phyloP scores from a whole-genome alignment of 1,140 invertebrate species.

The Drosophila nasuta region DNA sequence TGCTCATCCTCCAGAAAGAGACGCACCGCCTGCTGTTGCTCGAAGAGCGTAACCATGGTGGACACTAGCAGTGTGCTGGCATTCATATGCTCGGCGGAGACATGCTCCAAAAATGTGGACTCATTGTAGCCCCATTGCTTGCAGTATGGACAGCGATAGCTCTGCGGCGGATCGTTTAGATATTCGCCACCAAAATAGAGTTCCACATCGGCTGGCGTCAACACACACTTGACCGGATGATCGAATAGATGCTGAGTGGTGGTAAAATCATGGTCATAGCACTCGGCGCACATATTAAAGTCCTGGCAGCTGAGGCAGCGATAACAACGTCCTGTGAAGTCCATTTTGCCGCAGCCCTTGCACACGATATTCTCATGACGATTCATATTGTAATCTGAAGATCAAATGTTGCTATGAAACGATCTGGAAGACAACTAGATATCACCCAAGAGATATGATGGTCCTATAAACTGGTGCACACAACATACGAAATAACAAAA shows the following conservation, averaged over 20 bases:
- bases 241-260: slow-evolving; percentile 62
- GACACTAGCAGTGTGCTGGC: slow-evolving; percentile 64
- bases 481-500: slow-evolving; percentile 45
- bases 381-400: slow-evolving; percentile 51
- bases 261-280: slow-evolving; percentile 64
- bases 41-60: slow-evolving; percentile 66
- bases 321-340: slow-evolving; percentile 65
- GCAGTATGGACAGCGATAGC: slow-evolving; percentile 71
- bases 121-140: slow-evolving; percentile 72
- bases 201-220: slow-evolving; percentile 58
- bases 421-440: background rate
- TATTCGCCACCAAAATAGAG: slow-evolving; percentile 70
- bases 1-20: slow-evolving; percentile 73
- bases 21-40: slow-evolving; percentile 67
- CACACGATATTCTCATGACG: slow-evolving; percentile 66
- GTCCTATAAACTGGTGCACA: slow-evolving; percentile 30
- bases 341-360: slow-evolving; percentile 51
- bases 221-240: slow-evolving; percentile 67
- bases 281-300: slow-evolving; percentile 60
- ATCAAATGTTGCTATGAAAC: background rate
- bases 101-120: slow-evolving; percentile 69
- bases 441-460: slow-evolving; percentile 28
- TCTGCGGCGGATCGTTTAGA: slow-evolving; percentile 68
- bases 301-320: slow-evolving; percentile 62
- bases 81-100: slow-evolving; percentile 49